Evolutionary conservation across 2,888 invertebrate species (phyloP).

Genomic region (Mesorhabditis spiculigera): DNA sequence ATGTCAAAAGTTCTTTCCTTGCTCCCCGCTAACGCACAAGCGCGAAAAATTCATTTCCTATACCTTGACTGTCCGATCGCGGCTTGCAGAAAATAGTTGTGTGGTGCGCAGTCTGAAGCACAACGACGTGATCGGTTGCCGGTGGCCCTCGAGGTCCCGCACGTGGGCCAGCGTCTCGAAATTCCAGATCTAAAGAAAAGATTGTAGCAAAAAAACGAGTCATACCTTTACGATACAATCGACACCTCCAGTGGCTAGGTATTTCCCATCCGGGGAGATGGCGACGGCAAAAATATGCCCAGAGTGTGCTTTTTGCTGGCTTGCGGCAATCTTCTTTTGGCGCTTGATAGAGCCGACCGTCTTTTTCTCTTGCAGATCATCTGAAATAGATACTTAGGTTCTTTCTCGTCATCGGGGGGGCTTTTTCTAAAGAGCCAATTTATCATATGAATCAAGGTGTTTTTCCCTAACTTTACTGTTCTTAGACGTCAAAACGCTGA

Average conservation of each 20-base stretch:
- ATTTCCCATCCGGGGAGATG: slow-evolving; percentile 47
- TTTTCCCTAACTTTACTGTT: too few species aligned
- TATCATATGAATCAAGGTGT: too few species aligned
- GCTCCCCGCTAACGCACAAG: not conserved
- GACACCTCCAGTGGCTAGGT: slow-evolving; percentile 45
- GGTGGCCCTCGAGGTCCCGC: slow-evolving; percentile 45
- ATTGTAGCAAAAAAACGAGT: not conserved
- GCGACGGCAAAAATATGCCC: slow-evolving; percentile 46
- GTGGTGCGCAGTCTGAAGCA: slow-evolving; percentile 40
- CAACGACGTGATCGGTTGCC: slow-evolving; percentile 43
- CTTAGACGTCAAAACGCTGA: too few species aligned
- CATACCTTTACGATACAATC: slow-evolving; percentile 45
- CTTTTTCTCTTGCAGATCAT: slow-evolving; percentile 32
- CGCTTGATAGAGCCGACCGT: slow-evolving; percentile 41
- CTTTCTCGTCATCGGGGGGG: too few species aligned
- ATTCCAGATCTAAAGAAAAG: slow-evolving; percentile 37
- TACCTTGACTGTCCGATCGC: slow-evolving; percentile 48
- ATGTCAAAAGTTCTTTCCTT: too few species aligned
- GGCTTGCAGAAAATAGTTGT: slow-evolving; percentile 49
- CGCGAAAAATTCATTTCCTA: not conserved
- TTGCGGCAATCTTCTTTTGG: slow-evolving; percentile 27
- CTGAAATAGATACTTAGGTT: slow-evolving; percentile 22
- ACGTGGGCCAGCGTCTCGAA: slow-evolving; percentile 41
- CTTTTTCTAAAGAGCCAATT: too few species aligned
- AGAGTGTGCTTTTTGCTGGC: slow-evolving; percentile 31